Evolutionary conservation across 2,113 vertebrate genomes (phyloP).

Genomic region (Brachypteracias leptosomus): DNA sequence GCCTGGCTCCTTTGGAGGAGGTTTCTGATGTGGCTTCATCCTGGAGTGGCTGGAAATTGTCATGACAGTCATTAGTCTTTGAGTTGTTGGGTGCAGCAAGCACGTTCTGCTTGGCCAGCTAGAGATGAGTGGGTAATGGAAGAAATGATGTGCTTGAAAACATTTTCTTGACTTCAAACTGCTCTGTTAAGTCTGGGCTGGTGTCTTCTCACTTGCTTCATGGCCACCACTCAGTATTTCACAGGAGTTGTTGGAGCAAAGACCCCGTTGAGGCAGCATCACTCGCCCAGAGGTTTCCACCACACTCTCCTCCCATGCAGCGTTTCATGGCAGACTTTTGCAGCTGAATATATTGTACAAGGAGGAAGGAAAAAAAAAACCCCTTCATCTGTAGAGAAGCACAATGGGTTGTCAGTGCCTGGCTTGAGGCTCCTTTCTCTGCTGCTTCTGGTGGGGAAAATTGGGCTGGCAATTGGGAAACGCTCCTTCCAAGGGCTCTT

Average conservation of each 20-base stretch:
- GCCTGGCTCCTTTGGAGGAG: not conserved
- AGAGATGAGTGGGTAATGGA: not conserved
- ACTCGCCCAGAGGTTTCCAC: not conserved
- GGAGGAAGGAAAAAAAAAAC: not conserved
- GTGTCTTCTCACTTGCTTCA: not conserved
- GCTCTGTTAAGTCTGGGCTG: not conserved
- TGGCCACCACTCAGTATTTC: not conserved
- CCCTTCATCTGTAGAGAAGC: not conserved
- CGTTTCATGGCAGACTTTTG: not conserved
- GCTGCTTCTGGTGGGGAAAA: not conserved
- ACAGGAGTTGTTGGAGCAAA: not conserved
- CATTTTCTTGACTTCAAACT: not conserved
- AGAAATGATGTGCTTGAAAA: conserved; percentile 15
- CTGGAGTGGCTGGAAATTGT: not conserved
- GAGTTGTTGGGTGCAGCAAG: not conserved
- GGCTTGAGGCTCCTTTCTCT: not conserved
- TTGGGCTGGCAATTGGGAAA: not conserved
- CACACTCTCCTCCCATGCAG: accelerated
- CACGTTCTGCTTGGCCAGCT: not conserved
- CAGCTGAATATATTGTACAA: not conserved
- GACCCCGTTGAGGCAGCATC: not conserved
- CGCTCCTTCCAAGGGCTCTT: not conserved
- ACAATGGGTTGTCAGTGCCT: not conserved
- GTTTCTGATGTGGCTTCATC: conserved; percentile 16
- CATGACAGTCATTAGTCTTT: not conserved